A percentile compares a stretch with the other conserved stretches of the same genome.
Conservation (phyloP, 2,888 invertebrate species). For the Orchestes rusci region DNA sequence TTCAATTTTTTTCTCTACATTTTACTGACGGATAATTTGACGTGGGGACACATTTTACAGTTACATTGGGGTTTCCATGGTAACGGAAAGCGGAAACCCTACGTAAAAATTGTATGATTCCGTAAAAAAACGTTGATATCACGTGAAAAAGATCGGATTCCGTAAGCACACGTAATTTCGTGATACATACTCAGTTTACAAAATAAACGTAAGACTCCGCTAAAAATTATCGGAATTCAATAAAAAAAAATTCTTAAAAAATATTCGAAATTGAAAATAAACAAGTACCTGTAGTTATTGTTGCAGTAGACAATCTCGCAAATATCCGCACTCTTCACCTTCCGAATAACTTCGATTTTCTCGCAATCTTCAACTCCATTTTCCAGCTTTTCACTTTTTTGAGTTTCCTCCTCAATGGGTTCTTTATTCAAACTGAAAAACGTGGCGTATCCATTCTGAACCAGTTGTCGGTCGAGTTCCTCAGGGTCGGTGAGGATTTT, state of each 20-base stretch:
- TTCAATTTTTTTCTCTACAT: too few species aligned
- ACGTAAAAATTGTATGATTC: too few species aligned
- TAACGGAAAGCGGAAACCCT: too few species aligned
- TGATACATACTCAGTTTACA: too few species aligned
- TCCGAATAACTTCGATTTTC: constrained; percentile 9
- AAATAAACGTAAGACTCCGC: background rate
- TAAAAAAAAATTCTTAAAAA: too few species aligned
- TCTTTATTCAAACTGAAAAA: constrained; percentile 21
- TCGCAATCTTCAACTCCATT: constrained; percentile 8
- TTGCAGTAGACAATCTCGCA: constrained; percentile 13
- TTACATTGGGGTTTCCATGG: too few species aligned
- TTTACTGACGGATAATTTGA: too few species aligned
- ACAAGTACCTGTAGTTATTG: constrained; percentile 11
- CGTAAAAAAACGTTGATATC: too few species aligned
- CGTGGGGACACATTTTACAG: too few species aligned
- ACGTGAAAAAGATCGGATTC: too few species aligned
- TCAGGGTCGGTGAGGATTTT: constrained; percentile 87
- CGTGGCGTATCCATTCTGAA: constrained; percentile 26
- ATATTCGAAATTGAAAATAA: too few species aligned
- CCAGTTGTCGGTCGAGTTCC: constrained; percentile 75
- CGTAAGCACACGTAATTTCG: too few species aligned
- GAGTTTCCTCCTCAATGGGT: constrained; percentile 11
- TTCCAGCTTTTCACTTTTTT: constrained; percentile 12
- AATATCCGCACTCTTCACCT: constrained; percentile 18
- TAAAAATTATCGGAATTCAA: background rate